phyloP scores from a whole-genome alignment of 2,888 invertebrate species.

The Thalpophila matura region DNA sequence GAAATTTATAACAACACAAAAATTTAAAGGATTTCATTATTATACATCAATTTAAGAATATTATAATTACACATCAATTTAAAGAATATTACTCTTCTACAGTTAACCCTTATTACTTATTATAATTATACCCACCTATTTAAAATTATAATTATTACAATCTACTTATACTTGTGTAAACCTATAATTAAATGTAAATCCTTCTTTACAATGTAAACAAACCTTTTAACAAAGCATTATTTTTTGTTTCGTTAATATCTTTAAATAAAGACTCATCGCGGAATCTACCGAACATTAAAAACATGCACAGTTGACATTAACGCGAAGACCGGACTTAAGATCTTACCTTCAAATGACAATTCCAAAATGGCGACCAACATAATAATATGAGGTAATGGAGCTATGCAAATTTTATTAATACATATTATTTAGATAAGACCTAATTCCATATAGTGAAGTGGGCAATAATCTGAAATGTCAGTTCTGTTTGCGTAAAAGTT shows the following conservation, averaged over 20 bases:
- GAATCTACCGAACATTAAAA: conserved; percentile 42
- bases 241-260: conserved; percentile 2
- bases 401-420: conserved; percentile 23
- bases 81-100: no score
- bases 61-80: no score
- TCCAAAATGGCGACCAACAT: conserved; percentile 38
- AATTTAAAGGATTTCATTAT: no score
- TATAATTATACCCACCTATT: no score
- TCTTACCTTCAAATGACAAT: conserved; percentile 47
- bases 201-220: conserved; percentile 6
- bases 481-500: not conserved
- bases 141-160: no score
- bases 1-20: no score
- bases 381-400: conserved; percentile 21
- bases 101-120: no score
- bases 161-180: no score
- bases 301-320: conserved; percentile 37
- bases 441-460: conserved; percentile 22
- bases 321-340: conserved; percentile 37
- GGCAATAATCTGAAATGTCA: conserved; percentile 23
- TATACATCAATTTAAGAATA: no score
- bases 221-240: conserved; percentile 11
- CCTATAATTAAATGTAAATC: no score
- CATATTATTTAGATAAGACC: conserved; percentile 33
- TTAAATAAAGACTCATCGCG: conserved; percentile 1